Evolutionary conservation across 1,140 invertebrate species (phyloP).

Genomic region (Lepidurus apus): DNA sequence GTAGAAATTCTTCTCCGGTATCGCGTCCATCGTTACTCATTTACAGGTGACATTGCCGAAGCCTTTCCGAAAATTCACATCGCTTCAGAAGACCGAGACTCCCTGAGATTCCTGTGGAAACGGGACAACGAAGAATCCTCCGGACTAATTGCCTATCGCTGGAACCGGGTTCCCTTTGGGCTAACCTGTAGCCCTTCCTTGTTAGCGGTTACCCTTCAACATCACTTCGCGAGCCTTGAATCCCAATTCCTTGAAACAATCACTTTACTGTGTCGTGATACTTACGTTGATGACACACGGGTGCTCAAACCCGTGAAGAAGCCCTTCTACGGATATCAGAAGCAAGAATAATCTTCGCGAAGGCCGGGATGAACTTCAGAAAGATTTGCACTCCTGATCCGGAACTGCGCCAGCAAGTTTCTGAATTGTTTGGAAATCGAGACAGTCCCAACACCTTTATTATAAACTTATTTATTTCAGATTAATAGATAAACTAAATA

Average conservation of each 20-base stretch:
- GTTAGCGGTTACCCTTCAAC: background rate
- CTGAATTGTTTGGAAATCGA: too few relatives aligned
- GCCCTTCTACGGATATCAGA: background rate
- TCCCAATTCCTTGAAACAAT: background rate
- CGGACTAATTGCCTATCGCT: background rate
- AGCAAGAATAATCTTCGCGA: background rate
- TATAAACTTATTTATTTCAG: too few relatives aligned
- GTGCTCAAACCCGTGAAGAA: background rate
- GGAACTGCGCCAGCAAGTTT: background rate
- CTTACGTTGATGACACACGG: background rate
- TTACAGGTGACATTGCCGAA: background rate
- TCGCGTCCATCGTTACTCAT: background rate
- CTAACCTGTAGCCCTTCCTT: background rate
- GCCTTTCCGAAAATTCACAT: background rate
- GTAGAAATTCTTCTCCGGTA: background rate
- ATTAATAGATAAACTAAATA: too few relatives aligned
- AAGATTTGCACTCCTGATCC: background rate
- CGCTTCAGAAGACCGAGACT: background rate
- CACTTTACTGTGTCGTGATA: background rate
- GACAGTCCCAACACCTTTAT: too few relatives aligned
- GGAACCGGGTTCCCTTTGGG: slow-evolving; percentile 9
- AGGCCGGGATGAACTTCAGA: background rate
- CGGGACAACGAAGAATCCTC: background rate
- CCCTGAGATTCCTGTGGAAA: background rate
- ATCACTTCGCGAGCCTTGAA: background rate